Base-by-base conservation (phyloP, 1,140 invertebrate species). In the Drosophila ficusphila region DNA sequence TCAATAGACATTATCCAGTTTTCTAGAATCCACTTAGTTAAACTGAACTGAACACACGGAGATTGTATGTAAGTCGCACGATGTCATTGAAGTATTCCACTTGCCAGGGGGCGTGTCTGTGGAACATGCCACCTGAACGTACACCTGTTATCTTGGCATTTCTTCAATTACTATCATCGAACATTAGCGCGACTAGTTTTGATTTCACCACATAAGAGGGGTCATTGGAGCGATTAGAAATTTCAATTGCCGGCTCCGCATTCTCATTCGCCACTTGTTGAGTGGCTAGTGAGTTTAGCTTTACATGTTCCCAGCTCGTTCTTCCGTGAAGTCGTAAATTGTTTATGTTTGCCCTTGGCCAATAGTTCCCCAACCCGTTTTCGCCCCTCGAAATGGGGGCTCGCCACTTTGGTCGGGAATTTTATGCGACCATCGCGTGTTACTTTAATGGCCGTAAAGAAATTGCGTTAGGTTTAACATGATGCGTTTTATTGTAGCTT, bases 301-400 rank as follows among this genome's bases (percentile, higher is more conserved):
- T 6, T 12, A 19, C 38, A 54, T 69, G 34, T 65, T 49, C 38
- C 34, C 51, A 42, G 33, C 9, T 41, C 61, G 39, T 64, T 58
- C 62, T 83, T 79, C 58, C 54, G 41, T 70, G 79, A 75, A 79
- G 41, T 67, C 79, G 62, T 79, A 69, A 74, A 60, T 27, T 51
- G 52, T 51, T 44, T 29, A 47, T 81, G 25, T 64, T 64, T 64
- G 51, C 41, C 41, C 51, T 41, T 38, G 68, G 68, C 67, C 34
- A 62, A 47, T 38, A 23, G 34, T 16, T 46, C 21, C 21, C n/a
- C 29, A 4, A 27, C 21, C 39, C 21, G 19, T 8, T 23, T 7
- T 19, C 2, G 44, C 25, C 39, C 18, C 23, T 16, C 7, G n/a
- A 36, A 39, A 34, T 29, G 60, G 52, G 29, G 60, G 60, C 60